Percentiles rank a stretch among this genome's conserved stretches.
Evolutionary conservation across 1,140 invertebrate species (phyloP).

Genomic region (Radopholus similis): DNA sequence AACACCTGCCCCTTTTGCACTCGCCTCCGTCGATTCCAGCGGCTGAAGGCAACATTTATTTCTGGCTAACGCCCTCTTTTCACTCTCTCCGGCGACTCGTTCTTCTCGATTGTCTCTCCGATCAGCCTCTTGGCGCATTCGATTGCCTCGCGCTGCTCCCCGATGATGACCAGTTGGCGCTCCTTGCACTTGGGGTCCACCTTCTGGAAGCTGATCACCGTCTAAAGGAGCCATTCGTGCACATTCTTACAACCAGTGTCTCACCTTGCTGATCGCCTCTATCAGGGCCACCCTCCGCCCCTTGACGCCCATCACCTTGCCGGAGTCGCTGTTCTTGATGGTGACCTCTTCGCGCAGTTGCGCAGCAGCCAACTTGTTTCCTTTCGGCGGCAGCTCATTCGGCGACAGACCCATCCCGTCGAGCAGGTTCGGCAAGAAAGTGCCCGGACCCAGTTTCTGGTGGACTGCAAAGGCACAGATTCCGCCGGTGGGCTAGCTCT

Average conservation of each 20-base stretch:
- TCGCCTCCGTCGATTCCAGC: too few species aligned
- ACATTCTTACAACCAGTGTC: too few species aligned
- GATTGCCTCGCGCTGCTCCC: constrained; percentile 37
- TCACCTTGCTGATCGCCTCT: constrained; percentile 92
- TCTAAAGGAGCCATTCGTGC: too few species aligned
- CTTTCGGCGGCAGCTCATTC: background rate
- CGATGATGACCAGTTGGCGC: constrained; percentile 48
- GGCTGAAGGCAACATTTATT: too few species aligned
- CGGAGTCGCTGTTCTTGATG: constrained; percentile 39
- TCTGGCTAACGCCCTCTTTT: too few species aligned
- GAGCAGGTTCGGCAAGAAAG: background rate
- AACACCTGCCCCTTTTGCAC: too few species aligned
- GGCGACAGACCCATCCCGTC: background rate
- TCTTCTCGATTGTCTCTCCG: constrained; percentile 52
- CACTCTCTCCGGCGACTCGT: constrained; percentile 48
- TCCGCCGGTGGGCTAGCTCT: constrained; percentile 5
- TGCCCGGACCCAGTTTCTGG: background rate
- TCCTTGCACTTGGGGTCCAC: constrained; percentile 61
- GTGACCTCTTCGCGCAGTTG: constrained; percentile 46
- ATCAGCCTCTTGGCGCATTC: constrained; percentile 48
- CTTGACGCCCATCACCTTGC: constrained; percentile 91
- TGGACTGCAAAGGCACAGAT: too few species aligned
- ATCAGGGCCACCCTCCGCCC: constrained; percentile 92
- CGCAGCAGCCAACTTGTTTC: constrained; percentile 12
- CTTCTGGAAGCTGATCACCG: constrained; percentile 95